Percentiles rank a stretch among this genome's conserved stretches.
Conservation (phyloP, 1,140 invertebrate species). For the Penaeus chinensis region DNA sequence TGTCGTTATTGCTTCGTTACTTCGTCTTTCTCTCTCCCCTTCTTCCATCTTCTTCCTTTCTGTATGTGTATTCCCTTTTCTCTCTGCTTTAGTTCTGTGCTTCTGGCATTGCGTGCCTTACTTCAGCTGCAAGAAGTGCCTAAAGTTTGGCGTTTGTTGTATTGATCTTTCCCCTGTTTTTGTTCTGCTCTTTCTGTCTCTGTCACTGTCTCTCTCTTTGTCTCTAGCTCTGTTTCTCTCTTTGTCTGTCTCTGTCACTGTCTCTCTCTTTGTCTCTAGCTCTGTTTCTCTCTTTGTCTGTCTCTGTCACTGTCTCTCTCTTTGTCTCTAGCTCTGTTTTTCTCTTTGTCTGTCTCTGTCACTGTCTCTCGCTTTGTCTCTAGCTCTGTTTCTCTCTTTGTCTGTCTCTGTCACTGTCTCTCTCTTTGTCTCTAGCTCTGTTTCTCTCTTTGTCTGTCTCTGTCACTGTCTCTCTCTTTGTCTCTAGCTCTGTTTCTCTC, state of each 20-base stretch:
- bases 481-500: too few species aligned
- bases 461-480: neutral
- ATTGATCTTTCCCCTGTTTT: too few species aligned
- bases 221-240: neutral
- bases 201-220: neutral
- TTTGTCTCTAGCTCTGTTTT: neutral
- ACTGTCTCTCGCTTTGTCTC: neutral
- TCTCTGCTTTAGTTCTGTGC: too few species aligned
- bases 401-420: neutral
- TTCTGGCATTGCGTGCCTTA: too few species aligned
- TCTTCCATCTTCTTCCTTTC: too few species aligned
- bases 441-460: neutral
- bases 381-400: neutral
- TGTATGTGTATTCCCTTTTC: too few species aligned
- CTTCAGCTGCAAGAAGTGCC: too few species aligned
- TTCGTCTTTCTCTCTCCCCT: too few species aligned
- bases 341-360: neutral
- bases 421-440: neutral
- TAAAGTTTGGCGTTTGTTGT: too few species aligned
- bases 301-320: neutral
- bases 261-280: neutral
- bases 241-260: too few species aligned
- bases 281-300: neutral
- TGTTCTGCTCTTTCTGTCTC: neutral
- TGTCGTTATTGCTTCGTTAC: too few species aligned